Base-by-base conservation (phyloP, 2,888 invertebrate species). In the Cheilosia soror region DNA sequence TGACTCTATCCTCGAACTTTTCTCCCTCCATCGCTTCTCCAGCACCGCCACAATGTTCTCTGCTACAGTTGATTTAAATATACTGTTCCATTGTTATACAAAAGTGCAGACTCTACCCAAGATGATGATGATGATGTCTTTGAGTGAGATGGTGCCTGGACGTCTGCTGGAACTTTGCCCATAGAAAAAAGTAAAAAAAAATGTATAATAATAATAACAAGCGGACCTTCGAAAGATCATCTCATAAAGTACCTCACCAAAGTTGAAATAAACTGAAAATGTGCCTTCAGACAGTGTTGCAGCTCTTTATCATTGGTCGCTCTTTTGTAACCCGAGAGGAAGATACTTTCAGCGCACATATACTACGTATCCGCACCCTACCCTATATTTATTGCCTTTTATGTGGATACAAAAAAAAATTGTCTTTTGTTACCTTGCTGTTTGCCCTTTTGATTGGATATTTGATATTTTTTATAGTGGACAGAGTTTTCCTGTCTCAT, bases 401-500 rank as follows among this genome's bases (percentile, higher is more conserved):
- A 72, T n/a, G 53, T 72, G 20, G n/a, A n/a, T 20, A 15, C 7
- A 81, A 62, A 73, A 73, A 66, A 58, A 73, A 73, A 44, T 57
- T 75, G 49, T 51, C 51, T 71, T 65, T 77, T 80, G 66, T 68
- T 73, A 68, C 71, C 65, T 77, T 58, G 66, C 53, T 82, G 71
- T 42, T 78, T 72, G 77, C 82, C 66, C 77, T 82, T 82, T 82
- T 77, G 82, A 82, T 82, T 82, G 82, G 82, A 62, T 68, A 82
- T 82, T 78, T 66, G 82, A 82, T 82, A 82, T 66, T 60, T n/a
- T 20, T 13, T 31, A 13, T 42, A 47, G 58, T 66, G 78, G 82
- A 71, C 71, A 66, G 44, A 66, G 60, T 82, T 78, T 78, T 77
- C 82, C 77, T 82, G 77, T 82, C 77, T 77, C 77, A 82, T 82